Conservation (phyloP, 2,797 vertebrate genomes). For the Microcaecilia unicolor region DNA sequence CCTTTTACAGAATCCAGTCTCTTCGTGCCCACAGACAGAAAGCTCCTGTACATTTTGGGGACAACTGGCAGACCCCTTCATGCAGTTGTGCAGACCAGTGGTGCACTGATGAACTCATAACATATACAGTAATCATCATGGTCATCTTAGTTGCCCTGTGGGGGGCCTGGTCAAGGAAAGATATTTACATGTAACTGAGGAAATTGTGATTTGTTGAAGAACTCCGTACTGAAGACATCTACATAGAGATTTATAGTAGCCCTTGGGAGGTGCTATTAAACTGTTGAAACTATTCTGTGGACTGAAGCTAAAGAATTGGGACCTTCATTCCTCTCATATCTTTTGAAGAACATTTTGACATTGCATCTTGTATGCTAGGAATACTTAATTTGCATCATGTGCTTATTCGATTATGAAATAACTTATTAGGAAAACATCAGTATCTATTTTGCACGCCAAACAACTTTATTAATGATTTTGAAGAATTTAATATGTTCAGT, state of each 20-base stretch:
- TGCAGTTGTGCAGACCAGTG: conserved; percentile 11
- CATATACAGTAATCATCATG: conserved; percentile 38
- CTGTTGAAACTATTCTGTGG: background rate
- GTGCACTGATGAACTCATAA: conserved; percentile 27
- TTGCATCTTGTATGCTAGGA: no score
- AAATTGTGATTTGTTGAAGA: background rate
- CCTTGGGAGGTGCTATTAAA: background rate
- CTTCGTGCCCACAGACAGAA: conserved; percentile 46
- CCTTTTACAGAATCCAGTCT: conserved; percentile 44
- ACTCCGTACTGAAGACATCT: no score
- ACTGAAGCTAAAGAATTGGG: no score
- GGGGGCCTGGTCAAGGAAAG: conserved; percentile 43
- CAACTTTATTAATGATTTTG: no score
- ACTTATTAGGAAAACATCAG: no score
- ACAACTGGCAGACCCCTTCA: conserved; percentile 25
- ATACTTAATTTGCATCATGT: no score
- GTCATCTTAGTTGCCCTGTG: conserved; percentile 39
- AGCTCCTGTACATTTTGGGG: conserved; percentile 9
- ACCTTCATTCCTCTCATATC: no score
- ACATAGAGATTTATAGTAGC: conserved; percentile 2
- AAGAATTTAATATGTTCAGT: no score
- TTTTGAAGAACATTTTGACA: no score
- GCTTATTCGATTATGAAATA: no score
- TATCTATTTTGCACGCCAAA: no score
- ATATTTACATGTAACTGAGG: conserved; percentile 13